phyloP scores from a whole-genome alignment of 2,113 vertebrate species.

The Vombatus ursinus region DNA sequence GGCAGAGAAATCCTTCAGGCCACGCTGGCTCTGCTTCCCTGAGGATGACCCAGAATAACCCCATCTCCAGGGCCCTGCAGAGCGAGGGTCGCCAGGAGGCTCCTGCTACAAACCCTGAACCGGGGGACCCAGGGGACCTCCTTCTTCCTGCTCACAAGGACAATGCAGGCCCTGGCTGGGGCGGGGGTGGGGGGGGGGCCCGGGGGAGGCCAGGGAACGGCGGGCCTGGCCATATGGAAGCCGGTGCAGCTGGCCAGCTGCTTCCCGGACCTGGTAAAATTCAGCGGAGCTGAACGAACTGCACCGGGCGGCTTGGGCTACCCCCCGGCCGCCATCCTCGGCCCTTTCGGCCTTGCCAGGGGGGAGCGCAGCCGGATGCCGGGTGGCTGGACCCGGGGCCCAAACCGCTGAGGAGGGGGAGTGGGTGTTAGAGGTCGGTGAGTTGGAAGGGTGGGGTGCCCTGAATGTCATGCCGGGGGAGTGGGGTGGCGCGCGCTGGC shows the following conservation, averaged over 20 bases:
- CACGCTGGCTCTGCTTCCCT: neutral
- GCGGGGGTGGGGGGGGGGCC: neutral
- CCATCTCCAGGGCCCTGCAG: neutral
- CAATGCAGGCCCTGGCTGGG: neutral
- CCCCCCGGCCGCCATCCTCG: conserved; percentile 23
- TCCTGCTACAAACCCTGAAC: neutral
- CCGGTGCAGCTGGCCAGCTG: neutral
- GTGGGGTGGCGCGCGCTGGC: neutral
- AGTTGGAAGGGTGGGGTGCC: too few species aligned
- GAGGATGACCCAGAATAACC: conserved; percentile 63
- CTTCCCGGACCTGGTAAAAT: neutral
- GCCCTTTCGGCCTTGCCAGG: neutral
- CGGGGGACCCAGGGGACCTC: neutral
- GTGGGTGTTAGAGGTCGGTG: neutral
- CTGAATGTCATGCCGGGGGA: neutral
- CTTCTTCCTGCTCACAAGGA: neutral
- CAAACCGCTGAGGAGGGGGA: neutral
- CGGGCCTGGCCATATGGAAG: conserved; percentile 23
- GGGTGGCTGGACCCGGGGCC: conserved; percentile 3
- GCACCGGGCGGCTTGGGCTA: neutral
- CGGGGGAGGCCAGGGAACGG: neutral
- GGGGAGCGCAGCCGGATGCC: conserved; percentile 45
- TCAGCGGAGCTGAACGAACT: neutral
- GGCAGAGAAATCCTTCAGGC: conserved; percentile 8
- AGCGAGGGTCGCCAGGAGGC: conserved; percentile 44